These are phyloP conservation scores for Tursiops truncatus DNA, from an alignment of 2,113 vertebrate genomes.

Conservation along the genomic window DNA sequence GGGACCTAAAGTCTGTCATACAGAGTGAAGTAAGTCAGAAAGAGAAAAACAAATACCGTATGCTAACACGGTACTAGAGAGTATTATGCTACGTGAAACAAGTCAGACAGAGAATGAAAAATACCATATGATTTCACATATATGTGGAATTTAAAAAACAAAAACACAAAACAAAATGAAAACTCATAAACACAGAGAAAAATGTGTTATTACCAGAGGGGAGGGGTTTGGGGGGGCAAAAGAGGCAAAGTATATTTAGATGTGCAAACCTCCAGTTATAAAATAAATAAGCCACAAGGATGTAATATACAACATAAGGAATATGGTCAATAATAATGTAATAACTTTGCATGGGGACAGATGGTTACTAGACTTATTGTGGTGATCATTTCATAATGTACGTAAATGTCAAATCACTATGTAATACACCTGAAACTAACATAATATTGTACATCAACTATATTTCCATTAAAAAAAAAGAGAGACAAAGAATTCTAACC, in stretches of 20 bases:
- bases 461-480: neutral
- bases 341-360: neutral
- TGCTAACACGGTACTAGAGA: too few relatives aligned
- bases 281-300: neutral
- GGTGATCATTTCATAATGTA: neutral
- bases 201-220: neutral
- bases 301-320: neutral
- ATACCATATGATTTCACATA: too few relatives aligned
- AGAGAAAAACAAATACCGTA: too few relatives aligned
- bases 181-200: neutral
- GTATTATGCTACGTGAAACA: too few relatives aligned
- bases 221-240: neutral
- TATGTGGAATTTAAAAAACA: too few relatives aligned
- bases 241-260: neutral
- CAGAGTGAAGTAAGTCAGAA: too few relatives aligned
- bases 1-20: too few relatives aligned
- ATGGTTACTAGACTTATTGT: neutral
- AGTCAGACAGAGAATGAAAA: too few relatives aligned
- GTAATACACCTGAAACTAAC: neutral
- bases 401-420: neutral
- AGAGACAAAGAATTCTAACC: neutral
- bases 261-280: neutral
- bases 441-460: neutral
- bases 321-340: neutral
- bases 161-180: too few relatives aligned